These are phyloP conservation scores for Diadumene lineata DNA, from an alignment of 92 coral and sea anemone species.

Conservation along the genomic window DNA sequence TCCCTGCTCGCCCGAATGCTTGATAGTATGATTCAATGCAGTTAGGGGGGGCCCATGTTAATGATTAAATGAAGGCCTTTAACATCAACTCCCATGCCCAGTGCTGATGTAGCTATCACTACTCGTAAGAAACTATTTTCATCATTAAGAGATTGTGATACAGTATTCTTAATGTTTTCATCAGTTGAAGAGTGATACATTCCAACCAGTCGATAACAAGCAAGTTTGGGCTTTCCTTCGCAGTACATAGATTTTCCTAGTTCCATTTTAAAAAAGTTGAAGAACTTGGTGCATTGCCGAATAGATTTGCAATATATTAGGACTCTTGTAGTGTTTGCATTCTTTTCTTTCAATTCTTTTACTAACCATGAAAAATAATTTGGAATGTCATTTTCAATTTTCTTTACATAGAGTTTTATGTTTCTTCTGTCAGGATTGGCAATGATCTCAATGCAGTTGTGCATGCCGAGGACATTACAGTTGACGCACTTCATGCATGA, in stretches of 20 bases:
- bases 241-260: conserved; percentile 25
- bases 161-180: conserved; percentile 23
- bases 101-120: conserved; percentile 46
- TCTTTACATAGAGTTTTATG: conserved; percentile 39
- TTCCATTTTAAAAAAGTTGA: conserved; percentile 25
- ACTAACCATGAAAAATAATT: conserved; percentile 41
- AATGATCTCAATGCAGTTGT: conserved; percentile 41
- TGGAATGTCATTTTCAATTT: conserved; percentile 30
- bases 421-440: conserved; percentile 49
- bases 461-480: conserved; percentile 18
- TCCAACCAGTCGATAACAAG: conserved; percentile 41
- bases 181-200: conserved; percentile 56
- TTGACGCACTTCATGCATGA: no score
- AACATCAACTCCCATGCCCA: conserved; percentile 48
- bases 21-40: conserved; percentile 41
- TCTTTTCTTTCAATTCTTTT: conserved; percentile 24
- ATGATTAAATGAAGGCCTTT: conserved; percentile 35
- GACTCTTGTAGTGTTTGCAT: conserved; percentile 16
- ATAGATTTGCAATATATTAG: conserved; percentile 31
- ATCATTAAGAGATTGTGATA: conserved; percentile 25
- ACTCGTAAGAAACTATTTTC: conserved; percentile 35
- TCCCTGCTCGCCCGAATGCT: conserved; percentile 45
- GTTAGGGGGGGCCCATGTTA: conserved; percentile 49
- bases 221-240: conserved; percentile 14
- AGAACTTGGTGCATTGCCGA: conserved; percentile 29